phyloP scores from a whole-genome alignment of 2,113 vertebrate genomes.

The Hemichromis elongatus region DNA sequence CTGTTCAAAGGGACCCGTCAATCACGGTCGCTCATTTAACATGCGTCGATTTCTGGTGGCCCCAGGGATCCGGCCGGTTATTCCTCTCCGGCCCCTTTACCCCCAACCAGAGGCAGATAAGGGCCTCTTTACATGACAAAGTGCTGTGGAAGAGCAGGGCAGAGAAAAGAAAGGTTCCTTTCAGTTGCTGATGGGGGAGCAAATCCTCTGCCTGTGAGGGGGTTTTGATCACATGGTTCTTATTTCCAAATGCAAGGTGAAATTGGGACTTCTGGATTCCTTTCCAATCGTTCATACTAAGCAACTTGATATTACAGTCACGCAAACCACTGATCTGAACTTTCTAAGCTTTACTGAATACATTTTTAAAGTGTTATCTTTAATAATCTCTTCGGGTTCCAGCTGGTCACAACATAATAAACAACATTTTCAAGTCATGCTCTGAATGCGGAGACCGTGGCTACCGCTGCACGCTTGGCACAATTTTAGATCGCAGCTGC shows the following conservation, averaged over 20 bases:
- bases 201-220: conserved; percentile 51
- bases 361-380: background rate
- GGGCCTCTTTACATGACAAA: conserved; percentile 77
- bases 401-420: background rate
- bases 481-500: conserved; percentile 8
- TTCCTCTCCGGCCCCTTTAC: conserved; percentile 46
- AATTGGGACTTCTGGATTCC: conserved; percentile 19
- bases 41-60: conserved; percentile 40
- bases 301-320: background rate
- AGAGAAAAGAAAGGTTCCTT: conserved; percentile 54
- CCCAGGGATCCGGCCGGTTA: conserved; percentile 47
- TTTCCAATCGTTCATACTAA: background rate
- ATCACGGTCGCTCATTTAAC: conserved; percentile 68
- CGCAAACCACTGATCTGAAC: background rate
- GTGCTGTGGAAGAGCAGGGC: conserved; percentile 55
- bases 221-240: conserved; percentile 54
- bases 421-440: background rate
- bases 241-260: conserved; percentile 54
- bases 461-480: background rate
- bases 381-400: background rate
- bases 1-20: conserved; percentile 67
- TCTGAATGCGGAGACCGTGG: background rate
- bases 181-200: conserved; percentile 42
- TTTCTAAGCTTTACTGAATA: background rate
- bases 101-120: conserved; percentile 58